Base-by-base conservation (phyloP, 2,797 vertebrate species). In the Periophthalmus magnuspinnatus region DNA sequence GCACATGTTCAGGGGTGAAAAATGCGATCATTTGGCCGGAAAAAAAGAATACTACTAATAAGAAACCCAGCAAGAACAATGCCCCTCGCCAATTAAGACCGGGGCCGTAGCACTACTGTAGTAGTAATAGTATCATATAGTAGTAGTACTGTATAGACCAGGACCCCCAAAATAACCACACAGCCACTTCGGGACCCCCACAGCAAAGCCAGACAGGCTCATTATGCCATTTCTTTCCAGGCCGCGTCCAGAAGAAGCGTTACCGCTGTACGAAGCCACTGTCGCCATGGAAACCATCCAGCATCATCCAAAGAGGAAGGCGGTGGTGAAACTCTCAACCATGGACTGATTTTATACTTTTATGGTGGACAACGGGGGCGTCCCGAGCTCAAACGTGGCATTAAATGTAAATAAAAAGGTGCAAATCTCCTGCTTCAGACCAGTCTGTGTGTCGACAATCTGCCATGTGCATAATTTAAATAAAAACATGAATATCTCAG, bases 261-360 rank as follows among this genome's bases (percentile, higher is more conserved):
- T 97, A 71, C 95, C 96, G 54, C 79, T 96, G 38, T 96, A 95
- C 2, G 96, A 98, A 86, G 96, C 96, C 61, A 95, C 94, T 7
- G 95, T 95, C 78, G 92, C 94, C 85, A 98, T 99, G 96, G 97
- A 97, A 90, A 95, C 94, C 16, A 93, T 98, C 78, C 97, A 99
- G 91, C 94, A 89, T 83, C 93, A 91, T 68, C 93, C 94, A 90
- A 95, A 92, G 86, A 97, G 93, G 85, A 96, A 93, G 75, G 94
- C 95, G 59, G 94, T 98, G 14, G 91, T 98, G 84, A 94, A 94
- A 62, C 92, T 96, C 75, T 96, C 88, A 95, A 2, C 36, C 2
- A 52, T 64, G 28, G 50, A 61, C 11, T 61, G 34, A 60, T 36
- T 60, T 57, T 28, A 57, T 16, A 16, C 55, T 56, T 56, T 56